These are phyloP conservation scores for Sinonovacula constricta DNA, from an alignment of 1,140 invertebrate genomes.

Conservation along the genomic window DNA sequence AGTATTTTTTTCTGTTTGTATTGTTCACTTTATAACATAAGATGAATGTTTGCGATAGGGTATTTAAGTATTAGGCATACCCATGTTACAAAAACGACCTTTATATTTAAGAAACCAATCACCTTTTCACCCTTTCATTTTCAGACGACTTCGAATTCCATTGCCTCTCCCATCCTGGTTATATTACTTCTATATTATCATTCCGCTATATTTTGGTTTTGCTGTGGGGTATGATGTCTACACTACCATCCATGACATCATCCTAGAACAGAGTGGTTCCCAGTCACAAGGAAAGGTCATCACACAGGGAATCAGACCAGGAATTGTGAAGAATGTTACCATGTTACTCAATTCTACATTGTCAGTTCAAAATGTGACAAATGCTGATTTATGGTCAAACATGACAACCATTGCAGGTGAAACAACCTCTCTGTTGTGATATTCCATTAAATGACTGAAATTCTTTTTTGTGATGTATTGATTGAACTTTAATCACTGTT, in stretches of 20 bases:
- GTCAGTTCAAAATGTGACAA: not conserved
- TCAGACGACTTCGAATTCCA: slow-evolving; percentile 56
- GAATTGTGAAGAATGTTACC: slow-evolving; percentile 35
- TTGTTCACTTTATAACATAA: no score
- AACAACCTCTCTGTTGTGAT: no score
- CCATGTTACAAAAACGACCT: no score
- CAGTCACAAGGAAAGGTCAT: slow-evolving; percentile 49
- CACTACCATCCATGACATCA: slow-evolving; percentile 55
- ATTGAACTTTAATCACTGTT: no score
- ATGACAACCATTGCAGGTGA: no score
- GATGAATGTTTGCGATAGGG: no score
- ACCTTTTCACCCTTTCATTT: slow-evolving; percentile 40
- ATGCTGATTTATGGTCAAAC: no score
- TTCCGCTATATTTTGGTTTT: slow-evolving; percentile 69
- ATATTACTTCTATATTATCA: slow-evolving; percentile 55
- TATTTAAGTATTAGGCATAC: no score
- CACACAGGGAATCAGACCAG: slow-evolving; percentile 32
- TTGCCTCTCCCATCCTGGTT: slow-evolving; percentile 55
- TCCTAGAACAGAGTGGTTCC: slow-evolving; percentile 16
- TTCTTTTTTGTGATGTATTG: no score
- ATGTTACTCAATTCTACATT: not conserved
- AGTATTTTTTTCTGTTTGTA: no score
- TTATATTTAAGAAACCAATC: no score
- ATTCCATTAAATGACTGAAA: no score
- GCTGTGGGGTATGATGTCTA: slow-evolving; percentile 69